Conservation (phyloP, 1,140 invertebrate species). For the Callitettix versicolor region DNA sequence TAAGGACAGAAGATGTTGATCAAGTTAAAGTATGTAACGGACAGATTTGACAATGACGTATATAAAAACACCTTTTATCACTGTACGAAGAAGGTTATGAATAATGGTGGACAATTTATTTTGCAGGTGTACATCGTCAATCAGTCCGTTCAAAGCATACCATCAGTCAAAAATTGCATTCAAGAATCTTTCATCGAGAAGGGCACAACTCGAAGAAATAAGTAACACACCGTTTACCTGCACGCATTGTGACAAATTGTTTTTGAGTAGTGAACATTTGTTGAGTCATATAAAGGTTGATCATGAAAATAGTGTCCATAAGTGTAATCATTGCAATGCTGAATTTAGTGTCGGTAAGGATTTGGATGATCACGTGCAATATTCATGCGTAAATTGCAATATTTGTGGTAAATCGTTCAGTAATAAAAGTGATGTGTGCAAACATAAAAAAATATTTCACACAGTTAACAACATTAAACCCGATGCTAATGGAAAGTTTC, state of each 20-base stretch:
- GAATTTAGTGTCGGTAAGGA: constrained; percentile 5
- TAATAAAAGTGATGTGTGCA: constrained; percentile 21
- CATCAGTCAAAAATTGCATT: constrained; percentile 6
- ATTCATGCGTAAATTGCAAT: constrained; percentile 15
- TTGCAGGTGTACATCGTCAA: constrained; percentile 7
- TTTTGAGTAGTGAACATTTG: constrained; percentile 19
- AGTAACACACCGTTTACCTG: constrained; percentile 11
- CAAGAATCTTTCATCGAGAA: constrained; percentile 3
- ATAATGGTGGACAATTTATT: constrained; percentile 10
- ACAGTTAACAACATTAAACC: background rate
- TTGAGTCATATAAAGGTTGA: constrained; percentile 17
- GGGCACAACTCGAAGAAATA: too few species aligned
- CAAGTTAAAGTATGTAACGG: too few species aligned
- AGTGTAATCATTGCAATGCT: constrained; percentile 22
- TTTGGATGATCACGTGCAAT: background rate
- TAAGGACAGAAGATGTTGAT: too few species aligned
- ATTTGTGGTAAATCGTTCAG: constrained; percentile 24
- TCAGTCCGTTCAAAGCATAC: constrained; percentile 9
- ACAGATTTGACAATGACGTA: too few species aligned
- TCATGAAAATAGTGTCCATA: constrained; percentile 13
- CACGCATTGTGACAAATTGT: constrained; percentile 22
- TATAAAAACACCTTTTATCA: too few species aligned
- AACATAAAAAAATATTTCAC: constrained; percentile 26
- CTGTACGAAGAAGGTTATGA: background rate
- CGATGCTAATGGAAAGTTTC: constrained; percentile 7